Percentiles rank a stretch among this genome's conserved stretches.
Evolutionary conservation across 2,113 vertebrate species (phyloP).

Genomic region (Ia io): DNA sequence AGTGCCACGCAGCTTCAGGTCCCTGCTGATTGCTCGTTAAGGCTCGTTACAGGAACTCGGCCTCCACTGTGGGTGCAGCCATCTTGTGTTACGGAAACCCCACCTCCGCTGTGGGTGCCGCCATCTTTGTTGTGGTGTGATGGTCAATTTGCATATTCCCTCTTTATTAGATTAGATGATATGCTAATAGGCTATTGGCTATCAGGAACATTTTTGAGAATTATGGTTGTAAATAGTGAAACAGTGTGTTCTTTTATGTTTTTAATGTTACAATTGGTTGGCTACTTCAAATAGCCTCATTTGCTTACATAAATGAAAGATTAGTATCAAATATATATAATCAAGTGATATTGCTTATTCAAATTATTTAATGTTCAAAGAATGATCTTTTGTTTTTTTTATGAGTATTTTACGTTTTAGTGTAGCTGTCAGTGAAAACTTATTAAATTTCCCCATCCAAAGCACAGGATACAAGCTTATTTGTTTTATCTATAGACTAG

Average conservation of each 20-base stretch:
- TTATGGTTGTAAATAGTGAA: slow-evolving; percentile 60
- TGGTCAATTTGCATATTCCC: no score
- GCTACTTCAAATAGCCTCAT: slow-evolving; percentile 56
- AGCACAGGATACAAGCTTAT: neutral
- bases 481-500: neutral
- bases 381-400: neutral
- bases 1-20: no score
- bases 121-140: no score
- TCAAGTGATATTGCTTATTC: slow-evolving; percentile 10
- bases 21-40: no score
- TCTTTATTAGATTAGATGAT: neutral
- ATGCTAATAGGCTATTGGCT: neutral
- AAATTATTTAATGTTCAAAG: slow-evolving; percentile 42
- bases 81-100: no score
- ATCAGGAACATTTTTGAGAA: slow-evolving; percentile 51
- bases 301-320: slow-evolving; percentile 67
- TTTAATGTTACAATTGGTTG: slow-evolving; percentile 69
- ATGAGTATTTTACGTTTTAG: neutral
- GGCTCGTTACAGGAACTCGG: no score
- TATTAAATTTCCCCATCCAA: slow-evolving; percentile 12
- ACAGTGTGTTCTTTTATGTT: slow-evolving; percentile 44
- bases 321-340: slow-evolving; percentile 48
- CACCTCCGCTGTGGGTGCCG: no score
- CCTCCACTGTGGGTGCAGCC: no score
- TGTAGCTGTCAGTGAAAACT: neutral